Evolutionary conservation across 2,797 vertebrate genomes (phyloP), one percentile per base, ranked within the genome.

Genomic region (Epinephelus malabaricus): DNA sequence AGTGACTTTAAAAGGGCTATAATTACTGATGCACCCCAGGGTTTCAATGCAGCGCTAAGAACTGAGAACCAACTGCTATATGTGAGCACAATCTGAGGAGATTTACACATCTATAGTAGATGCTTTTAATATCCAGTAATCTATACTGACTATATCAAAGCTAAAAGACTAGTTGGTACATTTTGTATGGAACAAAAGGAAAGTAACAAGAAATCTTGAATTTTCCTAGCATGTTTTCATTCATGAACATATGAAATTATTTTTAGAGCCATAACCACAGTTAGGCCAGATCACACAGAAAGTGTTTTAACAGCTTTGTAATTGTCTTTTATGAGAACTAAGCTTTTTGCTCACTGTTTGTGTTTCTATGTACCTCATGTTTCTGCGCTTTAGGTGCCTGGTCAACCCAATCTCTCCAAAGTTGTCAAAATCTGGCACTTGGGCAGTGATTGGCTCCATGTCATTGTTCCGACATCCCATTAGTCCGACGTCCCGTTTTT

Each of bases 1-100:
- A 78, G 75, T 69, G 76, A 87, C 86, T 89, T 77, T 78, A 67
- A 83, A 89, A 81, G 66, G 72, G 70, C 76, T 66, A 53, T 82
- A 83, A 82, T 88, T 85, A 73, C 73, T 63, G 27, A 75, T 77
- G 38, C 61, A 86, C 68, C 71, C 58, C n/a, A 62, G 74, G 72
- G 69, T 79, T 82, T 83, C 43, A 73, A 71, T 86, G 76, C 56
- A 49, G 63, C 43, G 23, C 50, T 69, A 69, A 80, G 63, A 77
- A 50, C 64, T 73, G 45, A 82, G 80, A 80, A 80, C 53, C 67
- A 79, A 81, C 76, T 65, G 51, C 40, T 51, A 27, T 68, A 34
- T 17, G 30, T 71, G 60, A 67, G 15, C 60, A 69, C 9, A 78
- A 64, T 73, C 54, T 76, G 47, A 56, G 46, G 53, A 60, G 59